phyloP scores from a whole-genome alignment of 2,888 invertebrate species.

The Trilocha varians region DNA sequence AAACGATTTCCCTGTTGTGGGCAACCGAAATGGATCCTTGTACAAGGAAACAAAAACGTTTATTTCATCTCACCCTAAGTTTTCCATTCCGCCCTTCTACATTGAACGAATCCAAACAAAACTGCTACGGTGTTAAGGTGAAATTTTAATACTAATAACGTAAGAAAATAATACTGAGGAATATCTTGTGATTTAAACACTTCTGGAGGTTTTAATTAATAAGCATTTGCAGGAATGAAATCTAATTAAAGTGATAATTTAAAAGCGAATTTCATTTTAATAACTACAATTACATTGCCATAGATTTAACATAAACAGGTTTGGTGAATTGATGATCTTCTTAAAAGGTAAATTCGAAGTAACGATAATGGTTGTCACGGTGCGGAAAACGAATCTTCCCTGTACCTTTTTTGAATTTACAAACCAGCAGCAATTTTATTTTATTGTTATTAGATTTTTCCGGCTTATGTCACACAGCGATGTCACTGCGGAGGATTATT shows the following conservation, averaged over 20 bases:
- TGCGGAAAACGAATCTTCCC: slow-evolving; percentile 66
- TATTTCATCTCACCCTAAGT: slow-evolving; percentile 43
- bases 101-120: slow-evolving; percentile 35
- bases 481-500: slow-evolving; percentile 67
- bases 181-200: slow-evolving; percentile 60
- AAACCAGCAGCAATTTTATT: slow-evolving; percentile 71
- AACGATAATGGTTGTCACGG: slow-evolving; percentile 66
- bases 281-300: not conserved
- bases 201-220: slow-evolving; percentile 24
- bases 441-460: slow-evolving; percentile 74
- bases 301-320: slow-evolving; percentile 28
- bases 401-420: slow-evolving; percentile 68
- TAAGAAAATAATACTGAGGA: slow-evolving; percentile 60
- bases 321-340: slow-evolving; percentile 39
- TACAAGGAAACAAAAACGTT: slow-evolving; percentile 60
- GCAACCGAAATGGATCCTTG: slow-evolving; percentile 57
- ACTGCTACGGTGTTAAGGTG: slow-evolving; percentile 48
- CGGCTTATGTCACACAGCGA: slow-evolving; percentile 68
- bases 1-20: slow-evolving; percentile 50
- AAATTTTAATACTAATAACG: slow-evolving; percentile 66
- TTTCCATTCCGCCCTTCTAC: slow-evolving; percentile 50
- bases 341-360: slow-evolving; percentile 61
- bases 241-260: slow-evolving; percentile 5
- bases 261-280: not conserved
- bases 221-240: slow-evolving; percentile 9